phyloP scores from a whole-genome alignment of 2,797 vertebrate genomes.

The Tapera naevia region DNA sequence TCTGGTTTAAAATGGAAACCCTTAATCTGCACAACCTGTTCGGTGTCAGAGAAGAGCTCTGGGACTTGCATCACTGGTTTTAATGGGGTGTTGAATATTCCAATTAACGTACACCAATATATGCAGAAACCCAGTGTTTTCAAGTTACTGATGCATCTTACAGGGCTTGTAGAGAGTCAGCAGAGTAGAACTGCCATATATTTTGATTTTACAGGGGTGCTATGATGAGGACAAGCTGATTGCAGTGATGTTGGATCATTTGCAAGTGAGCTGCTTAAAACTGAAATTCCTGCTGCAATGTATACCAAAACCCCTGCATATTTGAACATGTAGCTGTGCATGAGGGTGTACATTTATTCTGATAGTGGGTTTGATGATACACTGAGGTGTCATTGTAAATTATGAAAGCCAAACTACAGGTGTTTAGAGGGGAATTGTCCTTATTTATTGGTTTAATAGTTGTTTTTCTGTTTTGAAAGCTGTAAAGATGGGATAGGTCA shows the following conservation, averaged over 20 bases:
- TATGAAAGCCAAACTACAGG: not conserved
- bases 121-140: not conserved
- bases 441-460: not conserved
- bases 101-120: too few relatives aligned
- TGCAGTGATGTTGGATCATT: not conserved
- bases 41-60: not conserved
- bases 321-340: not conserved
- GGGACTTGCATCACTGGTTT: not conserved
- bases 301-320: not conserved
- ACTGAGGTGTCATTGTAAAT: not conserved
- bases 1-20: not conserved
- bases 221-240: not conserved
- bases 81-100: not conserved
- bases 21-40: not conserved
- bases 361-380: not conserved
- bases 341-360: not conserved
- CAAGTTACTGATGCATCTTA: not conserved
- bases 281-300: not conserved
- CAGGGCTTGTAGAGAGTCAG: not conserved
- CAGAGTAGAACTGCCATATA: not conserved
- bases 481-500: not conserved
- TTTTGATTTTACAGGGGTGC: not conserved
- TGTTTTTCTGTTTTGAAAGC: not conserved
- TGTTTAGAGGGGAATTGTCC: not conserved
- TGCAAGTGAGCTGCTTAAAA: not conserved